Base-by-base conservation (phyloP, 2,888 invertebrate species). In the Caradrina clavipalpis region DNA sequence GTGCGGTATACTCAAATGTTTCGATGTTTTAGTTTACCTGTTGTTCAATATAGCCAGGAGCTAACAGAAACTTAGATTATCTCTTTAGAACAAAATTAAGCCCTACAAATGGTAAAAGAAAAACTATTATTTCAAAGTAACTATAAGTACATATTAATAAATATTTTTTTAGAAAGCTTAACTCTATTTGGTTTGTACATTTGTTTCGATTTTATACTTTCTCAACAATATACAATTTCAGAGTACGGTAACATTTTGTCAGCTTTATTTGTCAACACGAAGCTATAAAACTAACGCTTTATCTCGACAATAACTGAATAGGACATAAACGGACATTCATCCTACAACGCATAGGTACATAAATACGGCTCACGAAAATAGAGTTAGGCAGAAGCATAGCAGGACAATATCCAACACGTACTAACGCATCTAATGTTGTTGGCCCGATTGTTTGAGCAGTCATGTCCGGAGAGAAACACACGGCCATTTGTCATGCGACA, bases 401-500 rank as follows among this genome's bases (percentile, higher is more conserved):
- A 56, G 81, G 80, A 78, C 77, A 80, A 80, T 78, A 76, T 80
- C 58, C 65, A 54, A 69, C 71, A 75, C 54, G 83, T 69, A 72
- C 84, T 55, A 75, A 80, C 77, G 69, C 69, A 67, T 80, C 69
- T 81, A 73, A 78, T 82, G 71, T 76, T 78, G 82, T 78, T 63
- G 64, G 63, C 68, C 64, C 80, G 69, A 87, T 90, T 88, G 90
- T 90, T 84, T 86, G 84, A 86, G 83, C 80, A 82, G 84, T 80
- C 87, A 80, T 88, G 88, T 88, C 87, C 88, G 84, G 83, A 72
- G 84, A 84, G 86, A 82, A 88, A 86, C 86, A 90, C 85, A 85
- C 81, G 71, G 85, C 88, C 88, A 91, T 92, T 92, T 91, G 90
- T 93, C 92, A 92, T 89, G 82, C 78, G 85, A 85, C 83, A 84